phyloP scores from a whole-genome alignment of 2,888 invertebrate species.

The Pilophorus perplexus region DNA sequence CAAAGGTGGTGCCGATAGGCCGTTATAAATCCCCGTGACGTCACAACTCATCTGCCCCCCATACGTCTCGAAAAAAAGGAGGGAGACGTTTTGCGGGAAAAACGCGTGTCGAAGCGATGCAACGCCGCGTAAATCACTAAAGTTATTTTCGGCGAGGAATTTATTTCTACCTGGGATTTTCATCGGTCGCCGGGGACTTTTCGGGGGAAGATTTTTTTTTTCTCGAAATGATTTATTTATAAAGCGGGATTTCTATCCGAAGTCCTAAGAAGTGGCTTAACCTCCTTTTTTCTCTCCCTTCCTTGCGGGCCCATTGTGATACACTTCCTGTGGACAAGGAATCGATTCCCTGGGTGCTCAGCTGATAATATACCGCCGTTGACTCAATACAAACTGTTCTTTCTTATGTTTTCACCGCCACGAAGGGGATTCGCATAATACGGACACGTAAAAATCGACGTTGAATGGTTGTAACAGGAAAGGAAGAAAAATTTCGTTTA shows the following conservation, averaged over 20 bases:
- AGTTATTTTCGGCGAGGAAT: conserved; percentile 26
- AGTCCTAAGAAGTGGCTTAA: conserved; percentile 34
- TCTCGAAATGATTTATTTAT: conserved; percentile 40
- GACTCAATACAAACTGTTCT: too few relatives aligned
- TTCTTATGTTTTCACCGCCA: too few relatives aligned
- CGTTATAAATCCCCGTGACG: conserved; percentile 39
- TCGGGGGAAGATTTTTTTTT: too few relatives aligned
- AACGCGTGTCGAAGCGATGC: conserved; percentile 28
- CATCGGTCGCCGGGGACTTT: conserved; percentile 35
- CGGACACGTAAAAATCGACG: too few relatives aligned
- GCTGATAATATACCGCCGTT: too few relatives aligned
- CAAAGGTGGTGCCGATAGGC: conserved; percentile 37
- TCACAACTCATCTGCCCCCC: conserved; percentile 37
- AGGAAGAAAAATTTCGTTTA: too few relatives aligned
- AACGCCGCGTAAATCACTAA: conserved; percentile 29
- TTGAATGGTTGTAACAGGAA: too few relatives aligned
- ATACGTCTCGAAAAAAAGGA: too few relatives aligned
- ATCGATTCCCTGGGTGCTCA: too few relatives aligned
- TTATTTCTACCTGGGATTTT: conserved; percentile 36
- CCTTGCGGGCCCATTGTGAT: not conserved
- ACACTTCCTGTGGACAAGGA: not conserved
- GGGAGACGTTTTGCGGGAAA: too few relatives aligned
- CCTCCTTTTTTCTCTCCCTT: conserved; percentile 6
- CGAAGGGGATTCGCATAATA: too few relatives aligned
- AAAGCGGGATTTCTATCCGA: conserved; percentile 31